Percentiles rank a stretch among this genome's conserved stretches.
Conservation (phyloP, 2,888 invertebrate genomes). For the Microctonus brassicae region DNA sequence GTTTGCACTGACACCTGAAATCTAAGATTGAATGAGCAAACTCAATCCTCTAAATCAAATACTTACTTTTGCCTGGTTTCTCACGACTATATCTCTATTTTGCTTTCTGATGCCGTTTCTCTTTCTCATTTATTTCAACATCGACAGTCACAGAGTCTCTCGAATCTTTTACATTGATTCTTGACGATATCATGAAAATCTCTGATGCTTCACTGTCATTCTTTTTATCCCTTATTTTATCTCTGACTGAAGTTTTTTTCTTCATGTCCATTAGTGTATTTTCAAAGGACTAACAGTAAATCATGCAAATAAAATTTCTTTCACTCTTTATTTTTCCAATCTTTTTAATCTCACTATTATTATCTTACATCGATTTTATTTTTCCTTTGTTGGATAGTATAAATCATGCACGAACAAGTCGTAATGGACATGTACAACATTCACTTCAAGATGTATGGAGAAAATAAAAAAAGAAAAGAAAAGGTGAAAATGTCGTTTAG, state of each 20-base stretch:
- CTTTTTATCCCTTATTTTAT: too few species aligned
- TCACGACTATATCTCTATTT: background rate
- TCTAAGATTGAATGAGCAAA: constrained; percentile 36
- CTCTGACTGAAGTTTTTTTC: background rate
- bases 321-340: background rate
- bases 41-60: constrained; percentile 47
- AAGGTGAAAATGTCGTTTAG: constrained; percentile 1
- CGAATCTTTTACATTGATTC: background rate
- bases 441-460: background rate
- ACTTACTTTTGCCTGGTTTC: constrained; percentile 32
- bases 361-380: background rate
- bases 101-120: background rate
- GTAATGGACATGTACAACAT: background rate
- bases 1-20: background rate
- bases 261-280: background rate
- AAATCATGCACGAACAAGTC: background rate
- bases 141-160: background rate
- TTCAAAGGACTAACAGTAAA: background rate
- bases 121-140: background rate
- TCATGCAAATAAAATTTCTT: background rate
- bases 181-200: background rate
- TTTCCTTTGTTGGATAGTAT: background rate
- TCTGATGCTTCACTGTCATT: too few species aligned
- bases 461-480: background rate
- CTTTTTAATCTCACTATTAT: background rate